Conservation (phyloP, 2,113 vertebrate species). For the Onychorhynchus coronatus region DNA sequence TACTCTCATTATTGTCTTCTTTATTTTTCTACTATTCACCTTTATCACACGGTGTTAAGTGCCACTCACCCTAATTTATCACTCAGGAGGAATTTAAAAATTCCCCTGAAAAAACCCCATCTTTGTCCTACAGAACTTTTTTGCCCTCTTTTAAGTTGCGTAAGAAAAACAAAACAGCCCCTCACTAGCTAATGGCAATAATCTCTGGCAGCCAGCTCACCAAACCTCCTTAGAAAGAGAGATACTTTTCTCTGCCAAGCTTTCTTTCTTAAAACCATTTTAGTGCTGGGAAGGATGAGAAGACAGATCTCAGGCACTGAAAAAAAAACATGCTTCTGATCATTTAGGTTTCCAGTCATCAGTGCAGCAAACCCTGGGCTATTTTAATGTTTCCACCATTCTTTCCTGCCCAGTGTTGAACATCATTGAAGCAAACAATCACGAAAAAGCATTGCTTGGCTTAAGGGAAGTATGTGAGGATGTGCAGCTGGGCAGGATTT, state of each 20-base stretch:
- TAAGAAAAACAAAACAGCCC: not conserved
- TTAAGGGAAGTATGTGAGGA: not conserved
- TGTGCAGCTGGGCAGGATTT: not conserved
- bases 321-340: not conserved
- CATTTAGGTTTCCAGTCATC: not conserved
- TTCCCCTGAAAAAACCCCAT: not conserved
- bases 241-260: not conserved
- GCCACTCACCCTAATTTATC: not conserved
- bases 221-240: not conserved
- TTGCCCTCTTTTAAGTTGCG: not conserved
- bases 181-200: not conserved
- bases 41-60: not conserved
- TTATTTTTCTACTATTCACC: not conserved
- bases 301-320: not conserved
- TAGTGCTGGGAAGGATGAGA: not conserved
- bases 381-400: not conserved
- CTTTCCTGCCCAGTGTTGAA: not conserved
- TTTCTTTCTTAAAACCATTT: not conserved
- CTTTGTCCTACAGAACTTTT: not conserved
- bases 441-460: not conserved
- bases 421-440: not conserved
- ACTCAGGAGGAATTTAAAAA: not conserved
- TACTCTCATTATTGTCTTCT: not conserved
- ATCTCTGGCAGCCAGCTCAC: not conserved
- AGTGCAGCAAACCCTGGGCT: not conserved